Conservation (phyloP, 2,888 invertebrate species). For the Falcaria lacertinaria region DNA sequence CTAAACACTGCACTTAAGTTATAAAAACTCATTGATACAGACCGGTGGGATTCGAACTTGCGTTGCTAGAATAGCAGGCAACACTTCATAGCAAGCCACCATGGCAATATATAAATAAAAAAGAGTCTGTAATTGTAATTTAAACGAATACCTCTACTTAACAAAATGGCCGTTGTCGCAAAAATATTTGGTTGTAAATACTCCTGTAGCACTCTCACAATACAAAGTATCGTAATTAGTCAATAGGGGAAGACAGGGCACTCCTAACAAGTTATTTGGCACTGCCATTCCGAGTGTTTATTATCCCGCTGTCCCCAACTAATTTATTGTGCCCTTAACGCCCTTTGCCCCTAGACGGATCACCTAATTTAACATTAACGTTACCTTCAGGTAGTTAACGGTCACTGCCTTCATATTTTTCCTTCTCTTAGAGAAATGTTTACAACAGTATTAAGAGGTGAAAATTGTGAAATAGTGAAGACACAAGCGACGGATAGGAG, state of each 20-base stretch:
- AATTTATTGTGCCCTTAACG: slow-evolving; percentile 73
- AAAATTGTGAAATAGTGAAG: too few relatives aligned
- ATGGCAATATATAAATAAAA: too few relatives aligned
- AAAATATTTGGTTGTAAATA: not conserved
- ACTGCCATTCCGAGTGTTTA: slow-evolving; percentile 69
- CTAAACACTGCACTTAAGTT: too few relatives aligned
- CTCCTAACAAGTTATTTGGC: slow-evolving; percentile 70
- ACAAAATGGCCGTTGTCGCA: not conserved
- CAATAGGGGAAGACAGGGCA: slow-evolving; percentile 62
- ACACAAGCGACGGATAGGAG: too few relatives aligned
- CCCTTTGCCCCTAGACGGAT: slow-evolving; percentile 69
- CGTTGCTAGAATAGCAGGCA: too few relatives aligned
- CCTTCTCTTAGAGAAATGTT: slow-evolving; percentile 14
- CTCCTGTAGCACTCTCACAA: slow-evolving; percentile 20
- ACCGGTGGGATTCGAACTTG: too few relatives aligned
- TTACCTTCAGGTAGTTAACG: slow-evolving; percentile 36
- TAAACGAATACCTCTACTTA: too few relatives aligned
- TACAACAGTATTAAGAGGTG: not conserved
- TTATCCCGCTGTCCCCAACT: slow-evolving; percentile 74
- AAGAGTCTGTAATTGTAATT: too few relatives aligned
- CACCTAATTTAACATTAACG: slow-evolving; percentile 76
- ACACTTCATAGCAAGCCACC: too few relatives aligned
- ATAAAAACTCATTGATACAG: too few relatives aligned
- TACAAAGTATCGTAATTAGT: slow-evolving; percentile 72
- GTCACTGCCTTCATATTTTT: slow-evolving; percentile 48